Conservation (phyloP, 2,797 vertebrate genomes). For the Alca torda region DNA sequence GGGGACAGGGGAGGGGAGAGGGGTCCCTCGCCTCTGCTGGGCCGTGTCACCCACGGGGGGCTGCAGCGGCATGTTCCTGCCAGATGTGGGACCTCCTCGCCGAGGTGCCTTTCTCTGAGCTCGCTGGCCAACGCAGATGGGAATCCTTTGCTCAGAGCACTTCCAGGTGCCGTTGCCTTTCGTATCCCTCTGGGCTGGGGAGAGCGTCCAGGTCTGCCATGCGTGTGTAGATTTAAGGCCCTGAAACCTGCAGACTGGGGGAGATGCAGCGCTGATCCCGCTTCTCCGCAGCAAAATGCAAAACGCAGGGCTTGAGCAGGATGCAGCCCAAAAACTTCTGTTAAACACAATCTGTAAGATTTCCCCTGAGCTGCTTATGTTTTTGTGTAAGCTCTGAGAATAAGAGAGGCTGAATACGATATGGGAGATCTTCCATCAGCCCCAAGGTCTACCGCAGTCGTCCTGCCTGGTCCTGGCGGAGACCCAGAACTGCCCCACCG, state of each 20-base stretch:
- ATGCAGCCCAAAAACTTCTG: background rate
- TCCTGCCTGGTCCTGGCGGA: background rate
- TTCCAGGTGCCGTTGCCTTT: background rate
- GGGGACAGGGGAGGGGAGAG: background rate
- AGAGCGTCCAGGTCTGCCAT: background rate
- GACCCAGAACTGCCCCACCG: background rate
- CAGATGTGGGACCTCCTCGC: background rate
- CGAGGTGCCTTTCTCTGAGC: background rate
- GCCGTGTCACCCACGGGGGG: rapidly evolving
- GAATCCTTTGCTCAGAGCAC: too few relatives aligned
- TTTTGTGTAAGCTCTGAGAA: background rate
- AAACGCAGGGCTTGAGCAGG: background rate
- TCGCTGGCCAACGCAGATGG: background rate
- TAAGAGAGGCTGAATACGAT: background rate
- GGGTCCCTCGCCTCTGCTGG: background rate
- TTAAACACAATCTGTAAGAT: background rate
- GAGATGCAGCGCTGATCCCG: background rate
- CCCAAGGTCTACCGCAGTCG: background rate
- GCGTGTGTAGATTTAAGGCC: too few relatives aligned
- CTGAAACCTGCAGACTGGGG: background rate
- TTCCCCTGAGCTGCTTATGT: background rate
- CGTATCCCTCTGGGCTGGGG: background rate
- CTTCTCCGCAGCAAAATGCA: background rate
- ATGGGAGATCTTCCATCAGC: background rate
- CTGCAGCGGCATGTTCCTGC: rapidly evolving